phyloP scores from a whole-genome alignment of 2,113 vertebrate species.

The Leucopsar rothschildi region DNA sequence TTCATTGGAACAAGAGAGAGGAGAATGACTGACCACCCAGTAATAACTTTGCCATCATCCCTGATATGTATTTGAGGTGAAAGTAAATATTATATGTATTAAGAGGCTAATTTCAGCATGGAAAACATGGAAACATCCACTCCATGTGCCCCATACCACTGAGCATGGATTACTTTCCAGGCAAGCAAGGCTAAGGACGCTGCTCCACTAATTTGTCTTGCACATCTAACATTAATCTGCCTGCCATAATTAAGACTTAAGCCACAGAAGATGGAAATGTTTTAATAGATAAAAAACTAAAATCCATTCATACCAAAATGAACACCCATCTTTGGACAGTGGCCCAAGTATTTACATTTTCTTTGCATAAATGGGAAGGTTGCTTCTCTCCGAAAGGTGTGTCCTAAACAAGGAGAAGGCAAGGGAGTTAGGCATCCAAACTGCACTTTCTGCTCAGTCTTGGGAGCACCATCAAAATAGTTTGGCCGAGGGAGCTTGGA shows the following conservation, averaged over 20 bases:
- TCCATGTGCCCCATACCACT: background rate
- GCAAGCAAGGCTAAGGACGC: background rate
- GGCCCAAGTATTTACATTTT: background rate
- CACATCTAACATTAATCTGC: background rate
- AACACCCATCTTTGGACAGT: fast-evolving
- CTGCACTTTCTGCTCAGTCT: background rate
- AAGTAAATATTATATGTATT: background rate
- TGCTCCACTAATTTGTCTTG: background rate
- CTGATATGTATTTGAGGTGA: background rate
- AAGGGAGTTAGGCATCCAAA: background rate
- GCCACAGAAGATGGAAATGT: background rate
- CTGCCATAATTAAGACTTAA: background rate
- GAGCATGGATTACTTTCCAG: background rate
- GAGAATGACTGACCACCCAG: background rate
- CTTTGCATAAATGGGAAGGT: background rate
- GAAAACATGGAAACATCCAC: background rate
- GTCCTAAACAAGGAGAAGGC: background rate
- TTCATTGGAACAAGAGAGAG: background rate
- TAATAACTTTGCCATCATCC: background rate
- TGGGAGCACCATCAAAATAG: background rate
- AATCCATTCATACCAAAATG: background rate
- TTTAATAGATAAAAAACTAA: background rate
- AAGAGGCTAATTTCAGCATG: background rate
- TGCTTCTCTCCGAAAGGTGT: fast-evolving
- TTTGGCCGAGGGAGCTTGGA: background rate